phyloP scores from a whole-genome alignment of 2,888 invertebrate genomes.

The Elysia crispata region DNA sequence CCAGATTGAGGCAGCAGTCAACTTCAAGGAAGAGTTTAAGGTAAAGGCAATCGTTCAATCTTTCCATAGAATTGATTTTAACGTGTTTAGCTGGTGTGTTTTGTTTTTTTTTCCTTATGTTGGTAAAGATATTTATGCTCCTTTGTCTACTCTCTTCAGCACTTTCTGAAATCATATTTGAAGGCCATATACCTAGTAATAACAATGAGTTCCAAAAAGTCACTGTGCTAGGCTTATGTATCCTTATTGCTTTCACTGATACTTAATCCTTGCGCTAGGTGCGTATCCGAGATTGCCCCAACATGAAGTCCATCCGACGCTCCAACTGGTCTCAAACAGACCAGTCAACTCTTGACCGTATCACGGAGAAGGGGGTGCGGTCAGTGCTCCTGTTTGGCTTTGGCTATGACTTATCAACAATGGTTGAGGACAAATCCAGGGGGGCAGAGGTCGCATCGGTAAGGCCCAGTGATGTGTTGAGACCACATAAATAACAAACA shows the following conservation, averaged over 20 bases:
- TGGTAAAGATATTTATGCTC: too few species aligned
- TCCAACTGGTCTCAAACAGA: slow-evolving; percentile 47
- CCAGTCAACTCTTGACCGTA: slow-evolving; percentile 35
- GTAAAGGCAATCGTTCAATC: neutral
- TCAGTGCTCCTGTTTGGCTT: slow-evolving; percentile 44
- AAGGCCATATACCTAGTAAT: too few species aligned
- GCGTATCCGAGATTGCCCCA: slow-evolving; percentile 30
- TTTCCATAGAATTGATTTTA: too few species aligned
- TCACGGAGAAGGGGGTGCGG: slow-evolving; percentile 43
- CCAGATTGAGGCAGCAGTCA: slow-evolving; percentile 34
- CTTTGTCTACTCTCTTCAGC: too few species aligned
- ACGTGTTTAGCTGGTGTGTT: too few species aligned
- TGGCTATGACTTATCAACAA: slow-evolving; percentile 41
- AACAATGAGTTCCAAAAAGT: too few species aligned
- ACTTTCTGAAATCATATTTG: too few species aligned
- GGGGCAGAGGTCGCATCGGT: slow-evolving; percentile 44
- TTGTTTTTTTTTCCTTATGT: too few species aligned
- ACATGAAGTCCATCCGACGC: slow-evolving; percentile 44
- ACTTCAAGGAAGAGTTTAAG: slow-evolving; percentile 46
- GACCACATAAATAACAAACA: neutral
- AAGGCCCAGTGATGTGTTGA: neutral
- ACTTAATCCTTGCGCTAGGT: too few species aligned
- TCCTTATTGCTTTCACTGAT: too few species aligned
- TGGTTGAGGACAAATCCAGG: slow-evolving; percentile 46
- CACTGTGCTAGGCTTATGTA: too few species aligned